These are phyloP conservation scores for Euphydryas editha DNA, from an alignment of 2,888 invertebrate genomes.

Conservation along the genomic window DNA sequence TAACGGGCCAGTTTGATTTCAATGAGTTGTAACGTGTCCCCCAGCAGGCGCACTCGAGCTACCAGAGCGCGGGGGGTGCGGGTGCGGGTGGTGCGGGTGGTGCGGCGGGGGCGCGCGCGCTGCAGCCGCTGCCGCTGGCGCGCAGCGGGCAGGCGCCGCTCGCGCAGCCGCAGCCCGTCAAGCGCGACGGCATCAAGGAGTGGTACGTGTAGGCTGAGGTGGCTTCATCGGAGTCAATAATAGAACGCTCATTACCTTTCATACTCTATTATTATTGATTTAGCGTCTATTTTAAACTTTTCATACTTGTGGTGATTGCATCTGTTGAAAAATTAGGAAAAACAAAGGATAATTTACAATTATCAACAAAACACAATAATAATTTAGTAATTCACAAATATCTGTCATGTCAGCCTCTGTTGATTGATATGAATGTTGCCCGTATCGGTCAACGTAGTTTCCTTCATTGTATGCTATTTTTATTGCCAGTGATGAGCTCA, in stretches of 20 bases:
- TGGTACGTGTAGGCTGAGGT: constrained; percentile 91
- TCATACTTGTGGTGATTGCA: too few relatives aligned
- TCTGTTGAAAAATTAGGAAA: too few relatives aligned
- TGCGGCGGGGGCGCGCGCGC: constrained; percentile 77
- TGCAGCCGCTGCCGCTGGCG: constrained; percentile 75
- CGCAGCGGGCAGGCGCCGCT: constrained; percentile 71
- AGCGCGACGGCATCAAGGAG: constrained; percentile 96
- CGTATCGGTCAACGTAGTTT: too few relatives aligned
- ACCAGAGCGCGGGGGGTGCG: constrained; percentile 63
- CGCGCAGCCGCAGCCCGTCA: constrained; percentile 84
- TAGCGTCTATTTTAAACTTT: too few relatives aligned
- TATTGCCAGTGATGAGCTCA: too few relatives aligned
- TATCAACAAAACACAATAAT: too few relatives aligned
- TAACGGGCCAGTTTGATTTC: not conserved
- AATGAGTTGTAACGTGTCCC: not conserved
- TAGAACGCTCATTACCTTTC: not conserved
- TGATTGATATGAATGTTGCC: too few relatives aligned
- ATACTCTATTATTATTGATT: not conserved
- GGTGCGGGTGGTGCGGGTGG: too few relatives aligned
- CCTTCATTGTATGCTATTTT: too few relatives aligned
- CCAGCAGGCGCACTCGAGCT: constrained; percentile 74
- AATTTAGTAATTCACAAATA: too few relatives aligned
- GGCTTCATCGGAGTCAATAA: constrained; percentile 16
- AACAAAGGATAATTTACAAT: too few relatives aligned
- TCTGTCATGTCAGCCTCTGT: too few relatives aligned